phyloP scores from a whole-genome alignment of 1,140 invertebrate genomes.

The Dendroctonus valens region DNA sequence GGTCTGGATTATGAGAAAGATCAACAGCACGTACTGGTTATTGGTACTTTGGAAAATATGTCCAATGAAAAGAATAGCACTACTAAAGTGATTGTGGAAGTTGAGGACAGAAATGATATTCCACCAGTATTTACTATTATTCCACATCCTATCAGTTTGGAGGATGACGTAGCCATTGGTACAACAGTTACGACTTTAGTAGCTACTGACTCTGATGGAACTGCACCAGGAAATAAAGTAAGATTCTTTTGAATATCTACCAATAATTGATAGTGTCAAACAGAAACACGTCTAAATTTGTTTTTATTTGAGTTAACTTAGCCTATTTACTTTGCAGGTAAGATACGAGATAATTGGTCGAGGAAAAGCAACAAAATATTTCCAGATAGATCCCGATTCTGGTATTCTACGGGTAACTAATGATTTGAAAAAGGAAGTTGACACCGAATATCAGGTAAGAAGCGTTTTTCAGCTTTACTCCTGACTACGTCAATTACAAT shows the following conservation, averaged over 20 bases:
- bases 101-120: conserved; percentile 81
- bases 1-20: conserved; percentile 78
- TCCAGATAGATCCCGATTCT: conserved; percentile 81
- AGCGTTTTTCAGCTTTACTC: no score
- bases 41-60: conserved; percentile 80
- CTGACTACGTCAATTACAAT: not conserved
- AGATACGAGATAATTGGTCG: conserved; percentile 79
- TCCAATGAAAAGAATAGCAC: conserved; percentile 68
- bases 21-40: conserved; percentile 68
- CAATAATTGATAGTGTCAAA: no score
- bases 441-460: conserved; percentile 77
- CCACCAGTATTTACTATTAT: conserved; percentile 81
- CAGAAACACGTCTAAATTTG: conserved; percentile 20
- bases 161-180: conserved; percentile 79
- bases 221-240: conserved; percentile 76
- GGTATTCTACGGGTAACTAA: conserved; percentile 76
- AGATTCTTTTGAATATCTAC: conserved; percentile 8
- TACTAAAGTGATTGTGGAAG: conserved; percentile 71
- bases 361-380: conserved; percentile 77
- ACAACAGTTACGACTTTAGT: conserved; percentile 73
- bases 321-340: conserved; percentile 42
- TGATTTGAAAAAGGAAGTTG: conserved; percentile 78
- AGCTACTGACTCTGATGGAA: conserved; percentile 80
- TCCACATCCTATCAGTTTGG: conserved; percentile 75
- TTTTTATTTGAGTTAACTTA: not conserved